Evolutionary conservation across 2,888 invertebrate species (phyloP).

Genomic region (Melinopterus prodromus): DNA sequence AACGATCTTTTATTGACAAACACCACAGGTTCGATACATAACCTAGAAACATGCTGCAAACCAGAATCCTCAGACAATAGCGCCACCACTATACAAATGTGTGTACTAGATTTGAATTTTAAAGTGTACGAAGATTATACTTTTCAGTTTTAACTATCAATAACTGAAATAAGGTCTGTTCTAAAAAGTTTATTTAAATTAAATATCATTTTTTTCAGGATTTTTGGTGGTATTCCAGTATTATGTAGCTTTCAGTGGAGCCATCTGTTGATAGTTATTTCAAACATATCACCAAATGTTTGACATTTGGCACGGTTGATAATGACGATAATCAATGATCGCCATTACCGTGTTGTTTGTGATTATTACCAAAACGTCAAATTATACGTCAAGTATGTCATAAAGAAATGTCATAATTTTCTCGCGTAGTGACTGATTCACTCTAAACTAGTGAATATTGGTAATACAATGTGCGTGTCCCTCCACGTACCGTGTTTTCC

Average conservation of each 20-base stretch:
- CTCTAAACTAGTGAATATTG: constrained; percentile 4
- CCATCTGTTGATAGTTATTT: background rate
- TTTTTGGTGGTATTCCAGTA: background rate
- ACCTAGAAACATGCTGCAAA: constrained; percentile 13
- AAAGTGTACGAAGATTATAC: too few relatives aligned
- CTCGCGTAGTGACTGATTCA: background rate
- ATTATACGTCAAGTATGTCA: constrained; percentile 24
- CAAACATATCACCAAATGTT: background rate
- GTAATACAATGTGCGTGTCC: constrained; percentile 32
- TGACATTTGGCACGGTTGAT: background rate
- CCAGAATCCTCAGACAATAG: too few relatives aligned
- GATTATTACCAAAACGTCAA: constrained; percentile 12
- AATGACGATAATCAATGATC: background rate
- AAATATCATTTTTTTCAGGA: too few relatives aligned
- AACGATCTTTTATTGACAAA: background rate
- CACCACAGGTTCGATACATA: constrained; percentile 4
- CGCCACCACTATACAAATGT: too few relatives aligned
- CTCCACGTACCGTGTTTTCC: background rate
- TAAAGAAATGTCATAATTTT: constrained; percentile 18
- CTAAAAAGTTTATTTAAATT: too few relatives aligned
- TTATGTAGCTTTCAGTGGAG: background rate
- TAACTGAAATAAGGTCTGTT: too few relatives aligned
- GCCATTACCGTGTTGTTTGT: constrained; percentile 11
- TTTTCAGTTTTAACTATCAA: too few relatives aligned
- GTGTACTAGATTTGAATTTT: too few relatives aligned